Base-by-base conservation (phyloP, 2,113 vertebrate species). In the Chauna torquata region DNA sequence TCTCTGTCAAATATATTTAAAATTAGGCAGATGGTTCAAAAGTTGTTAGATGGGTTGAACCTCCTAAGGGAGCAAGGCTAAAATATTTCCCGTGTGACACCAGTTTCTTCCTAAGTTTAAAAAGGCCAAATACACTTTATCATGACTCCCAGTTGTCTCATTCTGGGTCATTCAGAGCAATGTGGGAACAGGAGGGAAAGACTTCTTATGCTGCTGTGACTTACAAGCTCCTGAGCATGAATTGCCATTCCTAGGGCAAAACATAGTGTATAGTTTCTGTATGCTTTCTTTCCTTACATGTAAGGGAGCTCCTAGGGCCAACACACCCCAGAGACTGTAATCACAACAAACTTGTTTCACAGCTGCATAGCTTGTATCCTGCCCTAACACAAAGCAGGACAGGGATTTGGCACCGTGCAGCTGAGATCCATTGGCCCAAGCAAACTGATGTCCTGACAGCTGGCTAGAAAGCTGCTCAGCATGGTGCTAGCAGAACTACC, bases 371-470 rank as follows among this genome's bases (percentile, higher is more conserved):
- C 68, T 91, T 85, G 17, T 17, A 55, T 27, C 34, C 44, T 57
- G 11, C 58, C n/a, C 61, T 8, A 9, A 12, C 25, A 59, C 0
- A 4, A 66, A 62, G 49, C 19, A 58, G 24, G 27, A 28, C 40
- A 44, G 34, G 14, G 49, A 70, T 77, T 65, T 54, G 40, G 20
- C 27, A 49, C 19, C 3, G 0, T 9, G 59, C 6, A 45, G 34
- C 40, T 30, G 65, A 84, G 38, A 74, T 38, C 19, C 13, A 14
- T 5, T 16, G 40, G 13, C 42, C 30, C 24, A 55, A 70, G 44
- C 8, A 82, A 58, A 57, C 6, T n/a, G 38, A 24, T 54, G 40
- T 23, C 6, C 32, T 61, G 47, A 36, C 0, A 0, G 36, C 24
- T 4, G 30, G 28, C 32, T n/a, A 64, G 34, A 47, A 90, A 42